A percentile compares a stretch with the other conserved stretches of the same genome.
Conservation (phyloP, 1,140 invertebrate species). For the Delia radicum region DNA sequence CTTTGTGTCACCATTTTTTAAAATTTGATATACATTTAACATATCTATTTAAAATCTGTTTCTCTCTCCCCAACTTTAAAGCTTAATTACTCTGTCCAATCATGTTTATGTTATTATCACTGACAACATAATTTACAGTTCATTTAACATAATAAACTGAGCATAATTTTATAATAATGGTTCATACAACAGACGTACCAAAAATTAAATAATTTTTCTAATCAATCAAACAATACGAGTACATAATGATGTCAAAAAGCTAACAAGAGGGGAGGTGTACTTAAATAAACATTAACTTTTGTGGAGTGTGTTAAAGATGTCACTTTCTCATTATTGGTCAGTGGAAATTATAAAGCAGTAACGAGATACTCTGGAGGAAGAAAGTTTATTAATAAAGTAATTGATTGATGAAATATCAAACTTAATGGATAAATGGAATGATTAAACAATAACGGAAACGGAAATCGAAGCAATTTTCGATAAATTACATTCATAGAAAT, state of each 20-base stretch:
- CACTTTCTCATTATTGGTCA: slow-evolving; percentile 11
- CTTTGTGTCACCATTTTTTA: neutral
- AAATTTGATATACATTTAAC: too few relatives aligned
- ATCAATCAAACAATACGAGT: neutral
- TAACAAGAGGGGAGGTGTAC: neutral
- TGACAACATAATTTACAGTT: slow-evolving; percentile 12
- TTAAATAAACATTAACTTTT: neutral
- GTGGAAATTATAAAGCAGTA: too few relatives aligned
- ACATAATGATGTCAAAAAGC: neutral
- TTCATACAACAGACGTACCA: neutral
- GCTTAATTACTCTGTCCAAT: slow-evolving; percentile 9
- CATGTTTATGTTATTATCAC: neutral
- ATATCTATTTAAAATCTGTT: neutral
- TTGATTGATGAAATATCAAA: too few relatives aligned
- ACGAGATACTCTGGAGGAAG: too few relatives aligned
- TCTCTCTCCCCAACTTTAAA: neutral
- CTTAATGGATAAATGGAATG: too few relatives aligned
- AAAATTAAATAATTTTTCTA: slow-evolving; percentile 17
- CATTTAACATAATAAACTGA: slow-evolving; percentile 5
- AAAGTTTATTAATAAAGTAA: too few relatives aligned
- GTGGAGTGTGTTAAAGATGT: neutral
- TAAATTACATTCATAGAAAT: too few relatives aligned
- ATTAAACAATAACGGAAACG: neutral
- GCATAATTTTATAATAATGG: neutral
- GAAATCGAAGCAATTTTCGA: neutral